Conservation (phyloP, 2,113 vertebrate species). For the Eclectus roratus region DNA sequence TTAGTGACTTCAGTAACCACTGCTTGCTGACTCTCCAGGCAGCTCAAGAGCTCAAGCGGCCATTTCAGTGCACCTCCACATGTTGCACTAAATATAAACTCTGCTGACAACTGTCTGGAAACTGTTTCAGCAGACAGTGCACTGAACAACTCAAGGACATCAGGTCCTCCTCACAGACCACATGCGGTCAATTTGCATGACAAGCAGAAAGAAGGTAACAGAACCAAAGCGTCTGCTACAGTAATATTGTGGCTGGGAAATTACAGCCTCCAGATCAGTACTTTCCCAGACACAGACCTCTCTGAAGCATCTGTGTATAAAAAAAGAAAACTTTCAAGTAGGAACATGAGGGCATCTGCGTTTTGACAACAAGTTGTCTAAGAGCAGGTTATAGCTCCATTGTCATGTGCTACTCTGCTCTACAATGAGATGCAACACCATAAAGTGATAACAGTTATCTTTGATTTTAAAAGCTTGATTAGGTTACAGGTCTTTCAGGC, state of each 20-base stretch:
- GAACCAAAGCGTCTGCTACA: neutral
- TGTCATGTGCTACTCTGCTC: neutral
- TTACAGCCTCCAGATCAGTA: neutral
- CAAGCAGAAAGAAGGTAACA: neutral
- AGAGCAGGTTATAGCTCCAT: neutral
- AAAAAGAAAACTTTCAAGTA: neutral
- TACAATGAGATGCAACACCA: neutral
- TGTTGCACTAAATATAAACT: neutral
- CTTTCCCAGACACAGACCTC: neutral
- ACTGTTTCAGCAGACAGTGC: neutral
- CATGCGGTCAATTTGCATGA: neutral
- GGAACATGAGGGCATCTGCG: neutral
- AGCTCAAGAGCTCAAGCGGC: neutral
- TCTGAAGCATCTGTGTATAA: neutral
- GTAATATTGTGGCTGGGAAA: neutral
- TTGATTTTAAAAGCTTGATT: neutral
- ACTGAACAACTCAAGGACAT: neutral
- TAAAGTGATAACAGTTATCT: neutral
- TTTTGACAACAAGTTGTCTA: neutral
- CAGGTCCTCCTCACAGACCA: neutral
- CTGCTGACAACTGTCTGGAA: neutral
- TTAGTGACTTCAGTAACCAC: neutral
- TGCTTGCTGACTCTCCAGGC: neutral
- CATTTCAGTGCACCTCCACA: conserved; percentile 1
- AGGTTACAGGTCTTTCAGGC: neutral